Base-by-base conservation (phyloP, 2,113 vertebrate species). In the Psephotus haematonotus region DNA sequence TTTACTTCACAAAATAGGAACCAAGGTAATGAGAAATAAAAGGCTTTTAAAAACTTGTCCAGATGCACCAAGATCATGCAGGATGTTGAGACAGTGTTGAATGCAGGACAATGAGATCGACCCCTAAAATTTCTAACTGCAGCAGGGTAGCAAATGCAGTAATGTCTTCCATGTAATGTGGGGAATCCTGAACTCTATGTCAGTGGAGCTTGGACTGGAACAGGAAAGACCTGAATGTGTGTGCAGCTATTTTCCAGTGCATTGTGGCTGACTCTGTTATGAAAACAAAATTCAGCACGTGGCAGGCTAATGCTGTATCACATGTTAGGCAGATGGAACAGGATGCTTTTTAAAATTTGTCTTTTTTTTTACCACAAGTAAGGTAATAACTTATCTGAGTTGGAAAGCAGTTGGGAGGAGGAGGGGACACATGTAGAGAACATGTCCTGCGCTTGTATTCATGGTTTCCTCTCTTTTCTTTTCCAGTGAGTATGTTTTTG, bases 401-500 rank as follows among this genome's bases (percentile, higher is more conserved):
- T 65, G 44, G 37, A 89, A 59, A 35, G 35, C 47, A 60, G 33
- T 6, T 65, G 74, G 70, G 70, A 83, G 67, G 64, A 90, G 44
- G 33, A 69, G 53, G 53, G n/a, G 25, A 77, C 39, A 52, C 2
- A 44, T 62, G 2, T 37, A 28, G 60, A 83, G 28, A 93, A 77
- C 57, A 91, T 43, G 28, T 96, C 91, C 93, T 96, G 93, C 92
- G 96, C 96, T 92, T 93, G 81, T 85, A 97, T 82, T 98, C 87
- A 98, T 65, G 37, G 22, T 81, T 94, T 94, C 60, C 27, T 97
- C 43, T 93, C 92, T 96, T 96, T 88, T 97, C 87, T 93, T 97
- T 97, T 97, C 28, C 97, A 99, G 99, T 99, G 98, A 99, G 99
- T 98, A 99, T 99, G 99, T 99, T 99, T 98, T 98, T 99, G 98